These are phyloP conservation scores for Diploptera punctata DNA, from an alignment of 2,888 invertebrate species.

Conservation along the genomic window DNA sequence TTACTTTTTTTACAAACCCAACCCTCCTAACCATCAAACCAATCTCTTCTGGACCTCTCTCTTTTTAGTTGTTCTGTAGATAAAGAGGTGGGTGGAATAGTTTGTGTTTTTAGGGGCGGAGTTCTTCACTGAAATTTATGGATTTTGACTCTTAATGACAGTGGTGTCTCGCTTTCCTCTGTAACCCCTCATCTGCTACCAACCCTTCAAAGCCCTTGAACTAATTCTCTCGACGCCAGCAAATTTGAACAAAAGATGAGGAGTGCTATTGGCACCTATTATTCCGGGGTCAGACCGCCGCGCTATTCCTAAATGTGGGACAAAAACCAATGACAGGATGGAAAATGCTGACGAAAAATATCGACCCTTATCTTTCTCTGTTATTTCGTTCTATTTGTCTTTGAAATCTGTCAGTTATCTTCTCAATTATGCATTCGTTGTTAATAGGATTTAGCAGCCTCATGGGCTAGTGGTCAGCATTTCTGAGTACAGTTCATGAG, in stretches of 20 bases:
- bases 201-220: conserved; percentile 2
- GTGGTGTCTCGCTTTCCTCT: conserved; percentile 8
- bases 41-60: too few species aligned
- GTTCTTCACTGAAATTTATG: conserved; percentile 19
- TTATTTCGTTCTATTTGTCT: too few species aligned
- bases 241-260: conserved; percentile 17
- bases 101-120: conserved; percentile 10
- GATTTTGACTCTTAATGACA: conserved; percentile 23
- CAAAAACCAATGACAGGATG: neutral
- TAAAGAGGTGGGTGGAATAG: conserved; percentile 7
- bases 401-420: too few species aligned
- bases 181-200: too few species aligned
- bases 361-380: too few species aligned
- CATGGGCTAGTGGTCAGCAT: too few species aligned
- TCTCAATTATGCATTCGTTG: too few species aligned
- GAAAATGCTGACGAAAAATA: conserved; percentile 9
- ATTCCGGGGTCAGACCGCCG: conserved; percentile 1
- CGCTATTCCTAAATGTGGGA: neutral
- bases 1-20: too few species aligned
- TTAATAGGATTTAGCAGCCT: too few species aligned
- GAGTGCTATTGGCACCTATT: conserved; percentile 10
- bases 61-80: neutral
- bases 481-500: too few species aligned
- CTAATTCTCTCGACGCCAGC: conserved; percentile 12
- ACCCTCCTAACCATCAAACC: too few species aligned